Evolutionary conservation across 2,888 invertebrate species (phyloP), one percentile per base, ranked within the genome.

Genomic region (Drosophila stalkeri): DNA sequence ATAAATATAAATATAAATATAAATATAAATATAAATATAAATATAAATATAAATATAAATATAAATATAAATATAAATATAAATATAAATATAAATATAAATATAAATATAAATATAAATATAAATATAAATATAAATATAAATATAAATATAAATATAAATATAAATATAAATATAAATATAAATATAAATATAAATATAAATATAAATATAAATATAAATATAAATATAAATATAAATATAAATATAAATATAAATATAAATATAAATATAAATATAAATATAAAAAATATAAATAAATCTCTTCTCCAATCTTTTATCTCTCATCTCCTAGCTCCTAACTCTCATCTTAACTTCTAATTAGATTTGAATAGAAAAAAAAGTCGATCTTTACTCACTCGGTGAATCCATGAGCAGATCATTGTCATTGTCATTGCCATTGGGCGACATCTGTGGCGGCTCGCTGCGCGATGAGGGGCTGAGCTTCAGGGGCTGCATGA

Each of bases 401-500:
- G 97, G 97, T 63, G 97, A 97, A 93, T 97, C 97, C 90, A 96
- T 96, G 52, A 97, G 94, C 80, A 97, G 94, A 94, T 97, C 97
- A 51, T 92, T 91, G 49, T 86, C 90, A 2, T 94, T 94, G 76
- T 95, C 96, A 37, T 95, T 95, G 75, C 95, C 94, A 73, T 93
- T 94, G 18, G 94, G 94, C 46, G 96, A 96, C 51, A 95, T 93
- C 82, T 94, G 94, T 60, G 94, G 94, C 67, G 85, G 81, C 16
- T 87, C 86, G 49, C 86, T 88, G 33, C 93, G 71, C 39, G 91
- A 90, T 18, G 91, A 89, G 0, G 96, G 96, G 55, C 95, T 95
- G 91, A 96, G 93, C 91, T 96, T 95, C 90, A 96, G 94, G n/a
- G 92, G 86, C 81, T 91, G 92, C 88, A 90, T 89, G 93, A 89